phyloP scores from a whole-genome alignment of 2,888 invertebrate species.

The Nemapogon koenigi region DNA sequence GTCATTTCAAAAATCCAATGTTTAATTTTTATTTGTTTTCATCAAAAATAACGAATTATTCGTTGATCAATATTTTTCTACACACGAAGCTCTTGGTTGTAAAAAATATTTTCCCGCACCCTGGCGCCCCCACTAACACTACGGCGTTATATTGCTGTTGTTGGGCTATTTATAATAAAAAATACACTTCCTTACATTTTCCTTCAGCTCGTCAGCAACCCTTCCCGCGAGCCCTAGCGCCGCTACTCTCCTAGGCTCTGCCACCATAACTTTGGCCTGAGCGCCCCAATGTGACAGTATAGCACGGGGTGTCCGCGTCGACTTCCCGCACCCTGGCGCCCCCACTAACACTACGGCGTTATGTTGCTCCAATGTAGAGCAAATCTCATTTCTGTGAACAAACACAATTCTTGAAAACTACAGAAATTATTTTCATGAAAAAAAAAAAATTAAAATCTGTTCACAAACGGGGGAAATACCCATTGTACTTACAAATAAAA shows the following conservation, averaged over 20 bases:
- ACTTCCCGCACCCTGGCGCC: slow-evolving; percentile 78
- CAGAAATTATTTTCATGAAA: background rate
- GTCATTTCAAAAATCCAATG: background rate
- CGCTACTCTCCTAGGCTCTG: slow-evolving; percentile 73
- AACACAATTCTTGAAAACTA: background rate
- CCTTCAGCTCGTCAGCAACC: slow-evolving; percentile 68
- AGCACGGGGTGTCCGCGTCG: slow-evolving; percentile 71
- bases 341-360: slow-evolving; percentile 69
- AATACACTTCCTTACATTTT: slow-evolving; percentile 41
- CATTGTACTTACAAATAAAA: too few relatives aligned
- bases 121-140: slow-evolving; percentile 73
- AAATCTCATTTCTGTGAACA: slow-evolving; percentile 41
- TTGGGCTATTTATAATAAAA: too few relatives aligned
- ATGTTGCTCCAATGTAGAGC: slow-evolving; percentile 49
- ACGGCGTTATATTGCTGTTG: slow-evolving; percentile 56
- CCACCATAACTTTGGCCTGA: slow-evolving; percentile 64
- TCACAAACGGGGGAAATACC: slow-evolving; percentile 23
- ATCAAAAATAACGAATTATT: background rate
- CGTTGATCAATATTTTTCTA: background rate
- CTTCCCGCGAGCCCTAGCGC: slow-evolving; percentile 71
- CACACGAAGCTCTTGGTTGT: background rate
- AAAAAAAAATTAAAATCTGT: background rate
- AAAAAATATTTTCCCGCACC: slow-evolving; percentile 73
- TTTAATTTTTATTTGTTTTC: too few relatives aligned
- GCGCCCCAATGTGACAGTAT: slow-evolving; percentile 43